These are phyloP conservation scores for Melanotaenia parkinsoni DNA, from an alignment of 2,797 vertebrate genomes.

Conservation along the genomic window DNA sequence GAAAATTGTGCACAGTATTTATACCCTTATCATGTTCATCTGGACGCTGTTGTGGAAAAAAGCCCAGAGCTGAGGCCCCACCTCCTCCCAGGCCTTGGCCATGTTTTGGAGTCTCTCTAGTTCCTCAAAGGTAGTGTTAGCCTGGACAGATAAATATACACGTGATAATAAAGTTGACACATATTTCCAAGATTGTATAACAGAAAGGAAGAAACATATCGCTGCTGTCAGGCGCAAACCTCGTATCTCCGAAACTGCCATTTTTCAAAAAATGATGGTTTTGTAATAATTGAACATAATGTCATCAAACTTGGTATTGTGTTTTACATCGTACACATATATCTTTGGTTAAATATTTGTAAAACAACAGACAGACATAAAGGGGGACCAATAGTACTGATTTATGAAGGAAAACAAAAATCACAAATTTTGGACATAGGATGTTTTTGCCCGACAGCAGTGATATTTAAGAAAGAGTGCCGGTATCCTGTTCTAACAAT, in stretches of 20 bases:
- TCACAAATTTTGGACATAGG: too few species aligned
- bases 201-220: background rate
- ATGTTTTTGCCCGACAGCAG: too few species aligned
- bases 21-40: slow-evolving; percentile 94
- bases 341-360: too few species aligned
- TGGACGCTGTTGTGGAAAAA: slow-evolving; percentile 91
- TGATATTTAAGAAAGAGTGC: background rate
- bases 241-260: too few species aligned
- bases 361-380: too few species aligned
- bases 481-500: background rate
- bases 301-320: too few species aligned
- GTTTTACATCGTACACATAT: too few species aligned
- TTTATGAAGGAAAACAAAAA: too few species aligned
- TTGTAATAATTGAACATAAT: too few species aligned
- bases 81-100: slow-evolving; percentile 91
- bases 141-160: slow-evolving; percentile 74
- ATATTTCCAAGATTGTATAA: background rate
- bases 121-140: slow-evolving; percentile 95
- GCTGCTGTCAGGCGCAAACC: too few species aligned
- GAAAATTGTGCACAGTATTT: background rate
- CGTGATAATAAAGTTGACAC: background rate
- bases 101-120: slow-evolving; percentile 87
- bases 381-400: too few species aligned
- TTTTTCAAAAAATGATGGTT: too few species aligned
- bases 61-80: slow-evolving; percentile 91